Evolutionary conservation across 2,797 vertebrate genomes (phyloP).

Genomic region (Dipus sagitta): DNA sequence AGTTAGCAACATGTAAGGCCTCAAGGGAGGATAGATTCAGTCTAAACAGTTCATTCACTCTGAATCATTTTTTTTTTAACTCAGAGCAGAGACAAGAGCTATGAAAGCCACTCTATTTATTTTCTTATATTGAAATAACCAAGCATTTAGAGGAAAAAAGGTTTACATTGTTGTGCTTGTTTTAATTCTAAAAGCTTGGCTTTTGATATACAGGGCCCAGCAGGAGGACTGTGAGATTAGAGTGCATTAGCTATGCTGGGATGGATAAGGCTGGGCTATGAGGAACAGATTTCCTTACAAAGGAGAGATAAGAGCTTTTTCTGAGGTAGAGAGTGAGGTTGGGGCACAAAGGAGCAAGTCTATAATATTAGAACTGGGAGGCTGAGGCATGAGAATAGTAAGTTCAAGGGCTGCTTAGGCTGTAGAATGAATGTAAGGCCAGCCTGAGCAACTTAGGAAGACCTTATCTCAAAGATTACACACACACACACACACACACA

Average conservation of each 20-base stretch:
- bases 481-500: neutral
- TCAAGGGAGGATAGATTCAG: neutral
- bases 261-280: neutral
- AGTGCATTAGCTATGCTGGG: neutral
- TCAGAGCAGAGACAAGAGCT: constrained; percentile 16
- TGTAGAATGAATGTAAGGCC: neutral
- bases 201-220: constrained; percentile 45
- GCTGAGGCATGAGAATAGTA: neutral
- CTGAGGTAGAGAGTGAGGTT: neutral
- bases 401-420: neutral
- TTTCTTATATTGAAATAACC: constrained; percentile 43
- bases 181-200: constrained; percentile 52
- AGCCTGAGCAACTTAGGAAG: neutral
- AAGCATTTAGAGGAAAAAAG: constrained; percentile 25
- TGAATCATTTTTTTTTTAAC: constrained; percentile 52
- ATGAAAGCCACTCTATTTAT: constrained; percentile 18
- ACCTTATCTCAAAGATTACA: too few species aligned
- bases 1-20: constrained; percentile 48
- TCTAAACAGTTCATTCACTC: constrained; percentile 40
- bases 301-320: neutral
- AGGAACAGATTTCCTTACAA: constrained; percentile 30
- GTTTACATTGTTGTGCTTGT: constrained; percentile 12
- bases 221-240: neutral
- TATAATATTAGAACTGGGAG: neutral
- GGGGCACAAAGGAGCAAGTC: neutral